phyloP scores from a whole-genome alignment of 2,797 vertebrate species.

The Sternarchorhynchus goeldii region DNA sequence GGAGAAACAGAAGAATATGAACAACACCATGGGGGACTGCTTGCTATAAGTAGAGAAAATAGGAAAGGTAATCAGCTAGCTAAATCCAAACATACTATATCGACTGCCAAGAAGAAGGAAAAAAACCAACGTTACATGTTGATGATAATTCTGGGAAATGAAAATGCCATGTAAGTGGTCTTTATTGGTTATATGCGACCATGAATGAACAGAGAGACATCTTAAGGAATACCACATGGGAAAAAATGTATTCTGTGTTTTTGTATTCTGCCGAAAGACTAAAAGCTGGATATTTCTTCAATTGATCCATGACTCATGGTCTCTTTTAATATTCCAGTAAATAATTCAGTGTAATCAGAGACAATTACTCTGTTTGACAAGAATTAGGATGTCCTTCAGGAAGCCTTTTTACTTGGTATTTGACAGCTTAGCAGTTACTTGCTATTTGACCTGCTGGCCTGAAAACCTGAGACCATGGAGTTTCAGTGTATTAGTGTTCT shows the following conservation, averaged over 20 bases:
- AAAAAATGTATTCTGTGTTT: neutral
- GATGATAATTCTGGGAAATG: too few relatives aligned
- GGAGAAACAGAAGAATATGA: too few relatives aligned
- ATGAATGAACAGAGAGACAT: too few relatives aligned
- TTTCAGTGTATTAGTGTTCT: conserved; percentile 12
- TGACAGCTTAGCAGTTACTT: neutral
- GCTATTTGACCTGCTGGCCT: conserved; percentile 14
- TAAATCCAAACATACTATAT: too few relatives aligned
- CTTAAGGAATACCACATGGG: neutral
- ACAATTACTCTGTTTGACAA: conserved; percentile 34
- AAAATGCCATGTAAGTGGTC: neutral
- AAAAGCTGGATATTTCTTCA: neutral
- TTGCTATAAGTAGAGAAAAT: too few relatives aligned
- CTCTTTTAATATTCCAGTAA: conserved; percentile 5
- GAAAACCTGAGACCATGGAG: neutral
- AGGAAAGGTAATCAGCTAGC: too few relatives aligned
- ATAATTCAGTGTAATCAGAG: conserved; percentile 3
- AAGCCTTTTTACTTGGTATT: neutral
- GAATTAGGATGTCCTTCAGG: neutral
- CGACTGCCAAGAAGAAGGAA: too few relatives aligned
- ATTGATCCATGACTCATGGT: neutral
- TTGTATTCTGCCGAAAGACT: neutral
- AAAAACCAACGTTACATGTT: too few relatives aligned
- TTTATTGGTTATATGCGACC: neutral
- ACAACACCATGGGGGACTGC: too few relatives aligned